These are phyloP conservation scores for Zygothrica quintamaculata DNA, from an alignment of 2,888 invertebrate species.

Conservation along the genomic window DNA sequence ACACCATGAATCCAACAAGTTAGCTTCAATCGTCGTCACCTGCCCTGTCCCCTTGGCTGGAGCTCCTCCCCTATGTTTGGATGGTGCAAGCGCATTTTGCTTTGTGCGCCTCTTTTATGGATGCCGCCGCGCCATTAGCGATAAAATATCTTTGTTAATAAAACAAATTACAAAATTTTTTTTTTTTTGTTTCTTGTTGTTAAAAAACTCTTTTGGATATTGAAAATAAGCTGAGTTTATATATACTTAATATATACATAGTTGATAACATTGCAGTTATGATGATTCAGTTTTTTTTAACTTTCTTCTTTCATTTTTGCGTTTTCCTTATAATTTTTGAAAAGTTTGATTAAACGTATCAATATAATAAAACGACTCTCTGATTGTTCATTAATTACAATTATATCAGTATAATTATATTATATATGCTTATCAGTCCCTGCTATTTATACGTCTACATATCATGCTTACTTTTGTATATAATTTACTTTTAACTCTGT, in stretches of 20 bases:
- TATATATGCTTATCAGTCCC: background rate
- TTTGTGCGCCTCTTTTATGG: conserved; percentile 61
- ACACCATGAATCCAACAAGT: conserved; percentile 46
- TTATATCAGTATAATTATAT: conserved; percentile 31
- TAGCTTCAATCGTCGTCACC: conserved; percentile 20
- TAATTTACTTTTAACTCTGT: too few relatives aligned
- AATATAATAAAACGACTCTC: too few relatives aligned
- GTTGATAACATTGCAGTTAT: conserved; percentile 3
- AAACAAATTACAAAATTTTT: conserved; percentile 61
- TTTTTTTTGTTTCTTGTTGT: conserved; percentile 23
- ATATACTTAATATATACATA: background rate
- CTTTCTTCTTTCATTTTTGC: background rate
- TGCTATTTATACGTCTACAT: too few relatives aligned
- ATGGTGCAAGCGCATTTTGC: conserved; percentile 67
- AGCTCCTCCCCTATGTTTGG: background rate
- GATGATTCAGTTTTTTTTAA: conserved; percentile 7
- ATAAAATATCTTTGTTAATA: conserved; percentile 75
- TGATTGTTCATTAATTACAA: conserved; percentile 6
- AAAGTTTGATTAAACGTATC: background rate
- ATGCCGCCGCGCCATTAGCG: conserved; percentile 70
- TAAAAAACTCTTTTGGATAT: conserved; percentile 27
- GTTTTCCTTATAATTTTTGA: conserved; percentile 7
- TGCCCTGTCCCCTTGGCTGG: too few relatives aligned
- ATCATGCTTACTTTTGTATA: too few relatives aligned
- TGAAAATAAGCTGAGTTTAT: conserved; percentile 8